phyloP scores from a whole-genome alignment of 2,888 invertebrate genomes.

The Drosophila acutilabella region DNA sequence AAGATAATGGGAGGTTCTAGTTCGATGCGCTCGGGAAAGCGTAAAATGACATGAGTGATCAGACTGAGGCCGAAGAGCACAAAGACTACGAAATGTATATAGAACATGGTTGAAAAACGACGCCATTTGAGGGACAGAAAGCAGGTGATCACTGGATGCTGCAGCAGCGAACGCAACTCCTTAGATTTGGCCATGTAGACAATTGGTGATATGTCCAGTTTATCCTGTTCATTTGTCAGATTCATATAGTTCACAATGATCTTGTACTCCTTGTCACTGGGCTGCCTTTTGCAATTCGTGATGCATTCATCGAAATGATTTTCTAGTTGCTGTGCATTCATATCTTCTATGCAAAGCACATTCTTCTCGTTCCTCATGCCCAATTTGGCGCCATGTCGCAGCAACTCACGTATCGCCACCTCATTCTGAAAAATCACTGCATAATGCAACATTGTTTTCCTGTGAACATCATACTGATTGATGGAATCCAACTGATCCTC shows the following conservation, averaged over 20 bases:
- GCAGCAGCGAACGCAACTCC: constrained; percentile 89
- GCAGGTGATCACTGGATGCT: constrained; percentile 92
- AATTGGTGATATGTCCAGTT: constrained; percentile 91
- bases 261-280: constrained; percentile 89
- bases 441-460: constrained; percentile 90
- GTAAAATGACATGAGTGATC: constrained; percentile 88
- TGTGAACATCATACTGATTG: constrained; percentile 87
- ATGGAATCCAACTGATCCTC: constrained; percentile 87
- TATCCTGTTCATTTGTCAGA: constrained; percentile 84
- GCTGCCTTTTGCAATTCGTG: constrained; percentile 87
- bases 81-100: constrained; percentile 89
- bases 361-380: constrained; percentile 88
- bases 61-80: constrained; percentile 88
- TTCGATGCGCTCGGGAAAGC: constrained; percentile 87
- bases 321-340: constrained; percentile 89
- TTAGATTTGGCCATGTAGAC: constrained; percentile 89
- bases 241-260: constrained; percentile 90
- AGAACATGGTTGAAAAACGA: constrained; percentile 89
- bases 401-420: constrained; percentile 87
- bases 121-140: constrained; percentile 93
- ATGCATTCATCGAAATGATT: constrained; percentile 91
- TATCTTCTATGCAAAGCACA: constrained; percentile 89
- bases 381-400: constrained; percentile 90
- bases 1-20: constrained; percentile 86
- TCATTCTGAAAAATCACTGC: constrained; percentile 89